A percentile compares a stretch with the other conserved stretches of the same genome.
Evolutionary conservation across 2,113 vertebrate species (phyloP).

Genomic region (Thymallus thymallus): DNA sequence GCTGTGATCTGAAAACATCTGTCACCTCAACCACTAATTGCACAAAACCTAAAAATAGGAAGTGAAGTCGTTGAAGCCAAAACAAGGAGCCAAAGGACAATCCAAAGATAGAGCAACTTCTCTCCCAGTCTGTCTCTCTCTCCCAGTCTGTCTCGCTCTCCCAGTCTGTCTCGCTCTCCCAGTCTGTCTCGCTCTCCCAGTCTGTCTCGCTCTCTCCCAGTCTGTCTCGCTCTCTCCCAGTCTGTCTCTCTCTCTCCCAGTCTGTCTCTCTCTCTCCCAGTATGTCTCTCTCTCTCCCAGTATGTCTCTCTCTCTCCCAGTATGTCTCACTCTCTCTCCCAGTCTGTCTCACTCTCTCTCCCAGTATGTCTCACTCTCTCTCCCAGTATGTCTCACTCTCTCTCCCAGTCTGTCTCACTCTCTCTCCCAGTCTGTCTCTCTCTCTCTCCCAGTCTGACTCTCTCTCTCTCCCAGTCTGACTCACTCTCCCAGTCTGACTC

Average conservation of each 20-base stretch:
- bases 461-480: constrained; percentile 1
- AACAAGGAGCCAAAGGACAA: background rate
- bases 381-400: background rate
- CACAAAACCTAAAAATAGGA: background rate
- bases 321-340: background rate
- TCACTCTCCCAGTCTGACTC: background rate
- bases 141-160: background rate
- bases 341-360: constrained; percentile 11
- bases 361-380: background rate
- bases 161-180: background rate
- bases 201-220: background rate
- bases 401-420: background rate
- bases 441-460: constrained; percentile 2
- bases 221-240: constrained; percentile 6
- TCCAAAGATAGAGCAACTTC: no score
- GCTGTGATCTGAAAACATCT: constrained; percentile 5
- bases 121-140: no score
- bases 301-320: constrained; percentile 23
- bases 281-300: no score
- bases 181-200: constrained; percentile 13
- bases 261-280: background rate
- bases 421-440: constrained; percentile 15
- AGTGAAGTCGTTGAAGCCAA: background rate
- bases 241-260: background rate
- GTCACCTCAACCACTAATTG: background rate